Evolutionary conservation across 2,797 vertebrate genomes (phyloP), one percentile per base, ranked within the genome.

Genomic region (Threskiornis aethiopicus): DNA sequence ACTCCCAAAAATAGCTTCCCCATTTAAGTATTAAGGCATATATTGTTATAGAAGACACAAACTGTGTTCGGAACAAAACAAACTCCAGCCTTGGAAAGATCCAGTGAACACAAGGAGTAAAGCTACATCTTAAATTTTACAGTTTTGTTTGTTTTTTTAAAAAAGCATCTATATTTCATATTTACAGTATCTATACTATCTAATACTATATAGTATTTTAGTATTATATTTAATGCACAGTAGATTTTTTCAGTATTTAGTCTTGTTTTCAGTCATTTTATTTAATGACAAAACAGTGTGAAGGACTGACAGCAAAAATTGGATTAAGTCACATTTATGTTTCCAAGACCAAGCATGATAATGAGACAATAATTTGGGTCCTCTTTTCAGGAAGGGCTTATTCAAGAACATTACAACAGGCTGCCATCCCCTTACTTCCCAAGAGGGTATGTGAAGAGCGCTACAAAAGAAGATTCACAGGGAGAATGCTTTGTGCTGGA

Each of bases 401-500:
- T 92, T 99, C 99, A 44, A 99, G 99, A 98, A 99, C 99, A 52
- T 97, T 99, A 1, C 99, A 99, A 88, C 99, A 99, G 97, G 99
- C 99, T 31, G 97, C 98, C 31, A 98, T 99, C 71, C 98, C 99
- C 10, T 95, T 99, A 28, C 98, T 99, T 61, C 98, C 99, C 39
- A 99, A 99, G 82, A 98, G 98, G 54, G 95, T 98, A 16, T 99
- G 99, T 84, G 98, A 99, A 96, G 98, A 99, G 54, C 98, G 98
- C 44, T 99, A 99, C 84, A 98, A 98, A 17, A 97, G 97, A 15
- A 98, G 98, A 47, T 99, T 99, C 97, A 99, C 99, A 1, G 98
- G 98, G 75, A 99, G 99, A 86, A 99, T 99, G 99, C 98, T 99
- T 22, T 99, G 99, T 29, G 99, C 99, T 8, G 99, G 99, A 62